Conservation (phyloP, 2,888 invertebrate genomes). For the Sphaerophoria rueppellii region DNA sequence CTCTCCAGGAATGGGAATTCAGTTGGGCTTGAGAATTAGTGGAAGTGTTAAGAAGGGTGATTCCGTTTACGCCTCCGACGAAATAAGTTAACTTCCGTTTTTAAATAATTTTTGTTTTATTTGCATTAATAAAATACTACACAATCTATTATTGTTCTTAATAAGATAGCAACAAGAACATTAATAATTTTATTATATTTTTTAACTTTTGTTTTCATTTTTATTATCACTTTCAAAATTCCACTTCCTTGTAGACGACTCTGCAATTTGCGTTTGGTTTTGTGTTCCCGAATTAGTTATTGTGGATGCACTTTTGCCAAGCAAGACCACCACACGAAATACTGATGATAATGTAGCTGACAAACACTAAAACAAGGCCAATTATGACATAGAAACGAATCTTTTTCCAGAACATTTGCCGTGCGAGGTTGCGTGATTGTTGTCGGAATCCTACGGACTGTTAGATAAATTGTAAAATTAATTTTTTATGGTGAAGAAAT, state of each 20-base stretch:
- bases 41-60: constrained; percentile 83
- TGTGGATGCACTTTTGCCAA: constrained; percentile 88
- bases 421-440: constrained; percentile 92
- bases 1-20: constrained; percentile 83
- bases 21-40: constrained; percentile 82
- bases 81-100: background rate
- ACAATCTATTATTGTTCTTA: background rate
- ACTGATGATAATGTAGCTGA: constrained; percentile 92
- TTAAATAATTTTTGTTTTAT: background rate
- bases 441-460: constrained; percentile 94
- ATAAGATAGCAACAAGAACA: constrained; percentile 27
- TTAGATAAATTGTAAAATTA: background rate
- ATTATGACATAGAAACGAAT: constrained; percentile 92
- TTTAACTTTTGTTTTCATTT: background rate
- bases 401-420: constrained; percentile 96
- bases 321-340: constrained; percentile 93
- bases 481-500: constrained; percentile 80
- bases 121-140: background rate
- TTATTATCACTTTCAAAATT: background rate
- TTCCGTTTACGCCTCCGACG: background rate
- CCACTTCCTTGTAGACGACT: background rate
- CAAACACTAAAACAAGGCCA: constrained; percentile 86
- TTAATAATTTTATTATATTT: background rate
- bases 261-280: background rate
- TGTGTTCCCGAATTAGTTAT: constrained; percentile 72